Conservation (phyloP, 2,888 invertebrate species). For the Ligdia adustata region DNA sequence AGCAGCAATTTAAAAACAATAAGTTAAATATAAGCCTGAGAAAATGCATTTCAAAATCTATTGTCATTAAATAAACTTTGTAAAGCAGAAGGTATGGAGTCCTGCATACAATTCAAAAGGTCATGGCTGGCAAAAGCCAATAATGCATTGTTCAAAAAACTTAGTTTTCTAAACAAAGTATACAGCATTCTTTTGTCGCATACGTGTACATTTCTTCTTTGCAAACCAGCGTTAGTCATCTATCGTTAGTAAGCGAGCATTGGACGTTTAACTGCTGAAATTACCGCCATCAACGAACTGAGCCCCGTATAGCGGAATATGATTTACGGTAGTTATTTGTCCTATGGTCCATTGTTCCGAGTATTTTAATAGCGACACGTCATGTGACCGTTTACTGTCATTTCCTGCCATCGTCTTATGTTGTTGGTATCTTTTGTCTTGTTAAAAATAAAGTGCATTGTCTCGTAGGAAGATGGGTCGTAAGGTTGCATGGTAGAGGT, state of each 20-base stretch:
- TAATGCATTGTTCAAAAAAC: conserved; percentile 9
- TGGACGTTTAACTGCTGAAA: conserved; percentile 1
- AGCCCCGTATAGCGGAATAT: conserved; percentile 30
- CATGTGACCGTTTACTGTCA: conserved; percentile 25
- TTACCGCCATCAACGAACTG: too few relatives aligned
- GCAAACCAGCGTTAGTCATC: not conserved
- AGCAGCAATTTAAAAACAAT: too few relatives aligned
- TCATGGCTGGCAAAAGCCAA: not conserved
- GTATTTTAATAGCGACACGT: conserved; percentile 29
- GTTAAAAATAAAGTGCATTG: not conserved
- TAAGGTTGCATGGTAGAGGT: not conserved
- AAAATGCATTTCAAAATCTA: not conserved
- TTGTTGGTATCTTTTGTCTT: conserved; percentile 12
- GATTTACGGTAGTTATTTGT: conserved; percentile 41
- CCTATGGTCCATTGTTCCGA: conserved; percentile 43
- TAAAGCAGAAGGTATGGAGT: not conserved
- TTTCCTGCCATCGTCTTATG: conserved; percentile 27
- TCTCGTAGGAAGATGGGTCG: conserved; percentile 5
- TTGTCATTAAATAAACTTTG: not conserved
- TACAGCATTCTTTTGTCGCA: too few relatives aligned
- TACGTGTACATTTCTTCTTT: not conserved
- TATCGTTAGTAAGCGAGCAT: not conserved
- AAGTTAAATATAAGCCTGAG: too few relatives aligned
- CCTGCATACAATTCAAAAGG: not conserved
- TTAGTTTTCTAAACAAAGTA: not conserved